These are phyloP conservation scores for Epicauta chinensis DNA, from an alignment of 1,140 invertebrate genomes.

Conservation along the genomic window DNA sequence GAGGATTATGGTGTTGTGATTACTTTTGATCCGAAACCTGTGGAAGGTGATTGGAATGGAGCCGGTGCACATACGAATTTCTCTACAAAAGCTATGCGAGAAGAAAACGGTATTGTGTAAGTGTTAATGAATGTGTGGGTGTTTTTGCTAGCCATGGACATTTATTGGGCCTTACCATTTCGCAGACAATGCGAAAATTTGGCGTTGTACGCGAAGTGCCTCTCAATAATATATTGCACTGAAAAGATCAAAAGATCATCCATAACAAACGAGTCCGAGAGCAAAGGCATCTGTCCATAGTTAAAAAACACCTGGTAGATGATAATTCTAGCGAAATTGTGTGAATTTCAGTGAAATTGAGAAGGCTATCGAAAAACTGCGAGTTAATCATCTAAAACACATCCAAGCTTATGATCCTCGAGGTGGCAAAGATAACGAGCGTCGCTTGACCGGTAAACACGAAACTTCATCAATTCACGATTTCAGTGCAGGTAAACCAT, in stretches of 20 bases:
- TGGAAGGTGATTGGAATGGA: conserved; percentile 83
- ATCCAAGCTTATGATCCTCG: conserved; percentile 87
- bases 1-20: conserved; percentile 87
- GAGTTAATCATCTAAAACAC: conserved; percentile 75
- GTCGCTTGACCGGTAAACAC: conserved; percentile 78
- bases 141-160: too few species aligned
- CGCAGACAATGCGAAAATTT: too few species aligned
- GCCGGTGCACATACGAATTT: conserved; percentile 89
- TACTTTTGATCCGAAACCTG: conserved; percentile 82
- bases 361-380: conserved; percentile 74
- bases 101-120: conserved; percentile 63
- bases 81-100: conserved; percentile 82
- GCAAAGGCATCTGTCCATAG: too few species aligned
- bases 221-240: too few species aligned
- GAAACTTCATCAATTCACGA: conserved; percentile 84
- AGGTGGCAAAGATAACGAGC: conserved; percentile 74
- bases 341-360: conserved; percentile 60
- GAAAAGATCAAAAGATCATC: too few species aligned
- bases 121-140: too few species aligned
- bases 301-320: too few species aligned
- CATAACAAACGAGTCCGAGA: too few species aligned
- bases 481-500: conserved; percentile 51
- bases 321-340: too few species aligned
- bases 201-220: too few species aligned
- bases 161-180: too few species aligned